A percentile compares a stretch with the other conserved stretches of the same genome.
Evolutionary conservation across 1,140 invertebrate genomes (phyloP).

Genomic region (Brevipalpus yothersi): DNA sequence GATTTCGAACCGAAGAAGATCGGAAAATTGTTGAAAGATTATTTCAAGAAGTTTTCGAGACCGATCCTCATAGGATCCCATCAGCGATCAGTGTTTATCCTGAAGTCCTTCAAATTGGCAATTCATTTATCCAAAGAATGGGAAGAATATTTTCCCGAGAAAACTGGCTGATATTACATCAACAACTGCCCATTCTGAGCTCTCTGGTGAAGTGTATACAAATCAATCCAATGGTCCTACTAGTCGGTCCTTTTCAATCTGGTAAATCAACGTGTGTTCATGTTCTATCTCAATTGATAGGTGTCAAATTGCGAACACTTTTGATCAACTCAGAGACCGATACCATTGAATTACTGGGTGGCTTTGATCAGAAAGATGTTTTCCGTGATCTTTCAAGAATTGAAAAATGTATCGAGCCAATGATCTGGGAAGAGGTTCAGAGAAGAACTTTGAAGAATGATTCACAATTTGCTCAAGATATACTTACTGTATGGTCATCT

Average conservation of each 20-base stretch:
- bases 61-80: conserved; percentile 13
- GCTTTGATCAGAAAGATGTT: conserved; percentile 71
- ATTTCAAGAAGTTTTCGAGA: conserved; percentile 31
- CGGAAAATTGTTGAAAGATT: conserved; percentile 32
- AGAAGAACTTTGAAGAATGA: not conserved
- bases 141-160: conserved; percentile 14
- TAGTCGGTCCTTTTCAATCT: conserved; percentile 45
- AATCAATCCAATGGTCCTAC: conserved; percentile 71
- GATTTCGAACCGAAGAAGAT: conserved; percentile 48
- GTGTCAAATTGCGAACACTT: conserved; percentile 43
- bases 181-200: conserved; percentile 37
- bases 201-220: conserved; percentile 53
- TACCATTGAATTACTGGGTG: conserved; percentile 76
- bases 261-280: conserved; percentile 63
- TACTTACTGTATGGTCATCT: not conserved
- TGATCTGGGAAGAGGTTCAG: not conserved
- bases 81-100: conserved; percentile 5
- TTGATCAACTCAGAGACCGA: conserved; percentile 81
- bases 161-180: conserved; percentile 31
- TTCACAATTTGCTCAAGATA: not conserved
- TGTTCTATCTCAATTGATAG: conserved; percentile 43
- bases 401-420: not conserved
- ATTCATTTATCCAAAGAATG: conserved; percentile 13
- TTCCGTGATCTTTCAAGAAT: conserved; percentile 1
- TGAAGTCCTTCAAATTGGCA: conserved; percentile 19